Base-by-base conservation (phyloP, 2,113 vertebrate genomes). In the Boulengeromyrus knoepffleri region DNA sequence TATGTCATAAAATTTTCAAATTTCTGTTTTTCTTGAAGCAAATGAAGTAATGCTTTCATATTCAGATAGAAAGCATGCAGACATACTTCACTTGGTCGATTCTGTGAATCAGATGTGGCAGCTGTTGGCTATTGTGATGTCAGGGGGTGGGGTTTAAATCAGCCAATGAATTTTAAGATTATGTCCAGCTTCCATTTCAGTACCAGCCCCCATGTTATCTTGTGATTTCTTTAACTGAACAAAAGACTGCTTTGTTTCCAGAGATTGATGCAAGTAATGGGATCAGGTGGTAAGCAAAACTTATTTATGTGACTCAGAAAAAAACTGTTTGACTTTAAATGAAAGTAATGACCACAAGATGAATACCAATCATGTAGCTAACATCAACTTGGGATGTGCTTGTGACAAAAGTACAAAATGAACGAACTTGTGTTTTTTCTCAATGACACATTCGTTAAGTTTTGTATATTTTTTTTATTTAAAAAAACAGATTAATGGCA, bases 281-380 rank as follows among this genome's bases (percentile, higher is more conserved):
- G 70, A 89, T 88, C 77, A 90, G 88, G 56, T 88, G 15, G 88
- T 83, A 88, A 92, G 90, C 86, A 92, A 27, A 90, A 87, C 58
- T 90, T 39, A 88, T 58, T 88, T 80, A 85, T 90, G 56, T 88
- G 88, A 89, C 85, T 85, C 47, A 36, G 27, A 89, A 89, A 27
- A 10, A 3, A 66, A 66, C n/a, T 10, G 24, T 12, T 70, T 70
- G 10, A 70, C 62, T 62, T 62, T 62, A n/a, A 62, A 62, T 0
- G 24, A 62, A 62, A 62, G 24, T n/a, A 62, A 62, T 62, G 56
- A n/a, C 7, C 56, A 62, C 0, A 0, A 62, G 21, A 62, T n/a
- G 24, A 62, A 62, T 62, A n/a, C 7, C 24, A 62, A 9, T 62
- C 21, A 62, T 8, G 8, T 62, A 62, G 62, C 27, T 3, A 70